Conservation (phyloP, 2,888 invertebrate species). For the Dorcus hopei region DNA sequence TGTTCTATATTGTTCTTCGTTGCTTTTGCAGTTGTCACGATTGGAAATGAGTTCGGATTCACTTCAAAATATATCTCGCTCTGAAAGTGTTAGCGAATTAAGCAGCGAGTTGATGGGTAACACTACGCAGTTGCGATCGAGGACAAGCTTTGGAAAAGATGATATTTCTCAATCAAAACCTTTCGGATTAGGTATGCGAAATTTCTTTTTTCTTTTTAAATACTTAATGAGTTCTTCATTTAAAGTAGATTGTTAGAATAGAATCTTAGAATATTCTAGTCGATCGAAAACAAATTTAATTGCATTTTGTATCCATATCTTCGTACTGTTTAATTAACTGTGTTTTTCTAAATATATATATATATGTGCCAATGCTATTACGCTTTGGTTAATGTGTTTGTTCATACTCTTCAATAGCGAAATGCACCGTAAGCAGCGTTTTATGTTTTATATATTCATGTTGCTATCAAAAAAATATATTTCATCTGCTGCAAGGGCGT, state of each 20-base stretch:
- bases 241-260: conserved; percentile 7
- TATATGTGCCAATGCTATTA: conserved; percentile 23
- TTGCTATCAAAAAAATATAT: too few relatives aligned
- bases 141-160: conserved; percentile 47
- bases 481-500: too few relatives aligned
- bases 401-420: conserved; percentile 13
- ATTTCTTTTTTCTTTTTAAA: neutral
- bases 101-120: conserved; percentile 59
- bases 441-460: neutral
- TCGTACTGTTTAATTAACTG: neutral
- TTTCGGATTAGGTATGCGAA: conserved; percentile 75
- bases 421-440: conserved; percentile 5
- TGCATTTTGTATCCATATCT: neutral
- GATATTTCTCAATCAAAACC: conserved; percentile 67
- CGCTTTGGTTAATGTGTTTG: conserved; percentile 23
- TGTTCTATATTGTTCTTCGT: conserved; percentile 2
- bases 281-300: conserved; percentile 1
- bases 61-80: conserved; percentile 66
- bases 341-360: conserved; percentile 1
- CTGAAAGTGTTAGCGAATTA: conserved; percentile 81
- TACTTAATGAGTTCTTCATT: neutral
- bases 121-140: conserved; percentile 40
- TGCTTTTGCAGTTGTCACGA: conserved; percentile 66
- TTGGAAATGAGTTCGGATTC: conserved; percentile 79
- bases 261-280: conserved; percentile 8